Conservation (phyloP, 2,797 vertebrate genomes). For the Acanthurus leucopareius region DNA sequence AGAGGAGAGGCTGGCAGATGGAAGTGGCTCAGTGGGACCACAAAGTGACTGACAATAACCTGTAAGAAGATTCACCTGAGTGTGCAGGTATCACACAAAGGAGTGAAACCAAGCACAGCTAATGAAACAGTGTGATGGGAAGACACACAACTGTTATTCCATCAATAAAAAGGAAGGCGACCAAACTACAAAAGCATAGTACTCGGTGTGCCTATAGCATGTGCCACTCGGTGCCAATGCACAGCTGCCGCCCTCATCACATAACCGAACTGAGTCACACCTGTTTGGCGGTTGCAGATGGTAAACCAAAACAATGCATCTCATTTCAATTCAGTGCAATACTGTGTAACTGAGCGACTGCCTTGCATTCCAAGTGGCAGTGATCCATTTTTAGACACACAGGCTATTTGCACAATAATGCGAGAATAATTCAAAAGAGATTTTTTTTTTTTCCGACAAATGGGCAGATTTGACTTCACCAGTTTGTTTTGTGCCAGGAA, state of each 20-base stretch:
- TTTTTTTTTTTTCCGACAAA: constrained; percentile 21
- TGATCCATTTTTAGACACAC: constrained; percentile 63
- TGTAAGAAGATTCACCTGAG: neutral
- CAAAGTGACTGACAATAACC: constrained; percentile 2
- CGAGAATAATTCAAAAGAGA: constrained; percentile 46
- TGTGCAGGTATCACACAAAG: neutral
- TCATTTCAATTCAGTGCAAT: constrained; percentile 68
- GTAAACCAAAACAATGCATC: constrained; percentile 74
- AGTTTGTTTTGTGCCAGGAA: constrained; percentile 33
- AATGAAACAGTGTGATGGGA: neutral
- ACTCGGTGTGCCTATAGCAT: constrained; percentile 40
- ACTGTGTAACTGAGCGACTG: constrained; percentile 63
- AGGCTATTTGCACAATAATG: constrained; percentile 52
- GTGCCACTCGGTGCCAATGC: constrained; percentile 46
- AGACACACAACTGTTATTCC: neutral
- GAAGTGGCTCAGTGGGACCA: neutral
- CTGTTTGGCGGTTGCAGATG: constrained; percentile 77
- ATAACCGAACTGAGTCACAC: constrained; percentile 76
- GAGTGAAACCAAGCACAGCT: constrained; percentile 19
- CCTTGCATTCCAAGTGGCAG: constrained; percentile 68
- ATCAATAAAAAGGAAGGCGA: constrained; percentile 7
- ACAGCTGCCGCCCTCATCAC: constrained; percentile 59
- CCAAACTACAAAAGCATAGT: constrained; percentile 41
- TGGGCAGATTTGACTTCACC: constrained; percentile 46
- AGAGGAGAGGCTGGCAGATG: neutral